Base-by-base conservation (phyloP, 2,797 vertebrate species). In the Rhinogobio ventralis region DNA sequence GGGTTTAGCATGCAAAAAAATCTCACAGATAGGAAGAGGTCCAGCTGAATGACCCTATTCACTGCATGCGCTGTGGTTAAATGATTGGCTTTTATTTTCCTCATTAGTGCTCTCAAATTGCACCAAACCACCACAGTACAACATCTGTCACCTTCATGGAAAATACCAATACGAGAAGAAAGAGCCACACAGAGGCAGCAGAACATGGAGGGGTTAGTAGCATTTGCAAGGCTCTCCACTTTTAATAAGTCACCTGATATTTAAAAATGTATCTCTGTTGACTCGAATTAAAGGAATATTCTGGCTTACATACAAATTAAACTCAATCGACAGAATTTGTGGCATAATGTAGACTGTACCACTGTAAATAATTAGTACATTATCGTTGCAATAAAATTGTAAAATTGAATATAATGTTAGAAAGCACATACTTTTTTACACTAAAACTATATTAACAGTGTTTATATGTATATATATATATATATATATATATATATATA, bases 71-170 rank as follows among this genome's bases (percentile, higher is more conserved):
- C 73, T 46, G 20, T 42, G 39, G 68, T 86, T 85, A 87, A 87
- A 55, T 72, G 66, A 60, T 71, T 53, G 13, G 78, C 57, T 88
- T 77, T 85, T 85, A 78, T 87, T 85, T 86, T 86, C 33, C 86
- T 89, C 85, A 86, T 89, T 88, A 86, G 82, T 11, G 67, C 49
- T 86, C 76, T 67, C 53, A 42, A 62, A 23, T 60, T 72, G 17
- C n/a, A 20, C 68, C 85, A 75, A 79, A 75, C 60, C 25, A 42
- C 46, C 5, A 45, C 33, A 67, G 49, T 5, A 67, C 36, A 51
- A 46, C 53, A 84, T 67, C 81, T 79, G 67, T 74, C 74, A 86
- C 72, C 57, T 51, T 62, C 57, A 84, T 36, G 36, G 51, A 81
- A 78, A 45, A 30, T 53, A 73, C 15, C 11, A 81, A 55, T 30